phyloP scores from a whole-genome alignment of 2,888 invertebrate species.

The Chloroclystis v-ata region DNA sequence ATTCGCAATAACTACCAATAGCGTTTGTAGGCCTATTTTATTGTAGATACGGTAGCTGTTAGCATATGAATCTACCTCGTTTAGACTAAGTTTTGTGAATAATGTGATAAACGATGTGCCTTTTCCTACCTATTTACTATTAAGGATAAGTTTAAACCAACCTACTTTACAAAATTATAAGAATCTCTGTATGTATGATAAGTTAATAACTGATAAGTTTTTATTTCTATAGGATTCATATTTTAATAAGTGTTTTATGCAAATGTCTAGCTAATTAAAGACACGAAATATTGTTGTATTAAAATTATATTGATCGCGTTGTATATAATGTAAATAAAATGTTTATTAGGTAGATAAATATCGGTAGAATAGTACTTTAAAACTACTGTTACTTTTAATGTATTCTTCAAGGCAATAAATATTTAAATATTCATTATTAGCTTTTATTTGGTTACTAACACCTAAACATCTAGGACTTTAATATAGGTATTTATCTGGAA shows the following conservation, averaged over 20 bases:
- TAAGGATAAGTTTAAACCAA: background rate
- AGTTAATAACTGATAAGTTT: no score
- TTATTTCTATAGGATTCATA: no score
- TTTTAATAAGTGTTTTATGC: background rate
- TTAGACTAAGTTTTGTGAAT: slow-evolving; percentile 16
- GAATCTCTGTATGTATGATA: background rate
- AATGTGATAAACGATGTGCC: slow-evolving; percentile 22
- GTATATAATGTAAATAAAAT: slow-evolving; percentile 3
- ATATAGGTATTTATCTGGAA: no score
- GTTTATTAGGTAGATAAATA: slow-evolving; percentile 1
- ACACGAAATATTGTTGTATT: background rate
- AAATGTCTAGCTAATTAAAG: background rate
- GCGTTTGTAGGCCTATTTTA: slow-evolving; percentile 10
- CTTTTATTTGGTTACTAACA: background rate
- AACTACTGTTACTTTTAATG: slow-evolving; percentile 8
- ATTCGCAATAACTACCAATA: slow-evolving; percentile 38
- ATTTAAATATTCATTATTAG: slow-evolving; percentile 18
- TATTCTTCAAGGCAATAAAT: slow-evolving; percentile 31
- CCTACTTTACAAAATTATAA: slow-evolving; percentile 1
- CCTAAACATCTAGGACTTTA: background rate
- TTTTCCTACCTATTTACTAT: slow-evolving; percentile 7
- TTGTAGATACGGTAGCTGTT: slow-evolving; percentile 26
- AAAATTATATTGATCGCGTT: background rate
- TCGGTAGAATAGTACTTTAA: background rate
- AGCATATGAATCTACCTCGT: slow-evolving; percentile 36